Evolutionary conservation across 1,140 invertebrate genomes (phyloP), one percentile per base, ranked within the genome.

Genomic region (Sogatella furcifera): DNA sequence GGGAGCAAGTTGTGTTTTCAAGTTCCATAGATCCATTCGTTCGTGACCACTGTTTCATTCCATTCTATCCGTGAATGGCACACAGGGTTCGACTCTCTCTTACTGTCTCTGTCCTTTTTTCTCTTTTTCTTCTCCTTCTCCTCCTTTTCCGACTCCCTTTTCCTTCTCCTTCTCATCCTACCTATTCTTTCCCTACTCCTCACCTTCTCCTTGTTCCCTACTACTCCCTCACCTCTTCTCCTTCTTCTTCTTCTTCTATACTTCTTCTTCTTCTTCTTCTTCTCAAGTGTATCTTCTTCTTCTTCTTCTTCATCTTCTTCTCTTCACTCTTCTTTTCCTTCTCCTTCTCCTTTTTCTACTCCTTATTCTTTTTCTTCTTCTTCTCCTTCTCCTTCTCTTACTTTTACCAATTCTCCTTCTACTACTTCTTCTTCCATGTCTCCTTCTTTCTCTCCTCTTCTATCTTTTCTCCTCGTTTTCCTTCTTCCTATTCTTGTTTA

Each of bases 261-360:
- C 55, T 61, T 55, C 28, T 38, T 60, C 55, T 59, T 28, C 46
- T 41, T 22, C 55, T 60, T 43, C 44, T 49, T 59, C 44, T 52
- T 38, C 49, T 46, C n/a, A n/a, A n/a, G n/a, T n/a, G n/a, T n/a
- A n/a, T 52, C 55, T 44, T 41, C 41, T 44, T 28, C 43, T 11
- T 38, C 22, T 13, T 42, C 41, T 10, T 38, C 57, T 21, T 57
- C 59, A 19, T 10, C 21, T 53, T 52, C 49, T 19, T 19, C 15
- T 31, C n/a, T 19, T 4, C 24, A 17, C 9, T 56, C 21, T 43
- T n/a, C 14, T 31, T 43, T 19, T 56, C 21, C 22, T 56, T 15
- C 38, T 24, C 4, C 55, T 42, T 13, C 55, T 5, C 4, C 10
- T 10, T 10, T 10, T 5, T 22, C 46, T 49, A 5, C 46, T 49